These are phyloP conservation scores for Paradoxurus hermaphroditus DNA, from an alignment of 2,113 vertebrate species.

Conservation along the genomic window DNA sequence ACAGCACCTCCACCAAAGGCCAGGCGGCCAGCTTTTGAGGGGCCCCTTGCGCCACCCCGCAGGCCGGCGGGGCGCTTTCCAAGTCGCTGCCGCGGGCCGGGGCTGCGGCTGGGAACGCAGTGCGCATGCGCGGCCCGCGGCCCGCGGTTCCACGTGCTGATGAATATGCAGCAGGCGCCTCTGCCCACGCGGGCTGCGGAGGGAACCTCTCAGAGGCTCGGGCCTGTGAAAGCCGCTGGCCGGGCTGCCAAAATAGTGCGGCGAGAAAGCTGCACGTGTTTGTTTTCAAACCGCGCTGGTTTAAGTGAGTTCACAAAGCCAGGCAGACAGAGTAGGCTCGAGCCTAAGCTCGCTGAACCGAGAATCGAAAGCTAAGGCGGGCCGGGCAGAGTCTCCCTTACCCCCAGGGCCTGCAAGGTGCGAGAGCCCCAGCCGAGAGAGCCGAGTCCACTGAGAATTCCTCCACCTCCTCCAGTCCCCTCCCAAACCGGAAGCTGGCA, in stretches of 20 bases:
- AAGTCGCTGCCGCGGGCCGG: neutral
- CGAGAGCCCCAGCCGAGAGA: neutral
- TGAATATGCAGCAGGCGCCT: slow-evolving; percentile 89
- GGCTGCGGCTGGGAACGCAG: neutral
- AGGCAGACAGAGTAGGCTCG: neutral
- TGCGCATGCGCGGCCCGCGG: slow-evolving; percentile 74
- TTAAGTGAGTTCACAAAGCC: slow-evolving; percentile 51
- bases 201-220: slow-evolving; percentile 76
- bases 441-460: fast-evolving
- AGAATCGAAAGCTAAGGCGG: neutral
- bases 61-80: neutral
- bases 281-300: slow-evolving; percentile 65
- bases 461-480: too few species aligned
- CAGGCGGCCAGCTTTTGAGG: neutral
- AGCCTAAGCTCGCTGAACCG: neutral
- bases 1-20: neutral
- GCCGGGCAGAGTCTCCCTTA: too few species aligned
- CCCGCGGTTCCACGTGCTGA: slow-evolving; percentile 79
- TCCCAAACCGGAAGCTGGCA: neutral
- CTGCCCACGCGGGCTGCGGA: slow-evolving; percentile 72
- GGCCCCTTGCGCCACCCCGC: neutral
- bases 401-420: neutral
- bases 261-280: slow-evolving; percentile 69
- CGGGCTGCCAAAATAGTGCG: slow-evolving; percentile 68
- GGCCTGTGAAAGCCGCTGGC: slow-evolving; percentile 59